Conservation (phyloP, 2,797 vertebrate species). For the Borostomias antarcticus region DNA sequence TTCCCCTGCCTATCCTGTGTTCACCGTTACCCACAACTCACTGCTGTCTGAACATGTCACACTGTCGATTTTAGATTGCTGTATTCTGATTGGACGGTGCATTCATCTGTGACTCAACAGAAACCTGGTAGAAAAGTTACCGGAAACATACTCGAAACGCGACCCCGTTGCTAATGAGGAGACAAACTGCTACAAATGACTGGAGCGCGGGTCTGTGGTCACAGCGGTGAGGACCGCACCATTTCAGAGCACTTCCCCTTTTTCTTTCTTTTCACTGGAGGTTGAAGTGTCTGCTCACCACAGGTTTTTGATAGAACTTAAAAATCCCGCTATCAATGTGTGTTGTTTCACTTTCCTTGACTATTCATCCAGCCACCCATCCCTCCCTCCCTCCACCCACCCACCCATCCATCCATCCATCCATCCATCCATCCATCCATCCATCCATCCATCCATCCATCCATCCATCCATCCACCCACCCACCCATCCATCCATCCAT, state of each 20-base stretch:
- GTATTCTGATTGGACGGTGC: slow-evolving; percentile 25
- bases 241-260: too few species aligned
- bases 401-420: too few species aligned
- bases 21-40: slow-evolving; percentile 18
- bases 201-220: slow-evolving; percentile 19
- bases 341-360: slow-evolving; percentile 14
- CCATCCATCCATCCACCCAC: too few species aligned
- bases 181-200: slow-evolving; percentile 40
- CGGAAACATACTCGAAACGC: slow-evolving; percentile 51
- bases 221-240: slow-evolving; percentile 8
- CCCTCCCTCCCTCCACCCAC: too few species aligned
- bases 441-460: too few species aligned
- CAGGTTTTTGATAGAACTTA: neutral
- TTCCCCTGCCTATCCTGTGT: neutral
- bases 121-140: slow-evolving; percentile 38
- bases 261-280: slow-evolving; percentile 1
- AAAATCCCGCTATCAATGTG: neutral
- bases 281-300: slow-evolving; percentile 1
- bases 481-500: too few species aligned
- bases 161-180: slow-evolving; percentile 44
- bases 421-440: too few species aligned
- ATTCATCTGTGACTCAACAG: slow-evolving; percentile 34
- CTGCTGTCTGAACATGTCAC: slow-evolving; percentile 25
- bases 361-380: too few species aligned
- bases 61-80: slow-evolving; percentile 39